Percentiles rank a stretch among this genome's conserved stretches.
phyloP scores from a whole-genome alignment of 1,140 invertebrate species.

The Drosophila burlai region DNA sequence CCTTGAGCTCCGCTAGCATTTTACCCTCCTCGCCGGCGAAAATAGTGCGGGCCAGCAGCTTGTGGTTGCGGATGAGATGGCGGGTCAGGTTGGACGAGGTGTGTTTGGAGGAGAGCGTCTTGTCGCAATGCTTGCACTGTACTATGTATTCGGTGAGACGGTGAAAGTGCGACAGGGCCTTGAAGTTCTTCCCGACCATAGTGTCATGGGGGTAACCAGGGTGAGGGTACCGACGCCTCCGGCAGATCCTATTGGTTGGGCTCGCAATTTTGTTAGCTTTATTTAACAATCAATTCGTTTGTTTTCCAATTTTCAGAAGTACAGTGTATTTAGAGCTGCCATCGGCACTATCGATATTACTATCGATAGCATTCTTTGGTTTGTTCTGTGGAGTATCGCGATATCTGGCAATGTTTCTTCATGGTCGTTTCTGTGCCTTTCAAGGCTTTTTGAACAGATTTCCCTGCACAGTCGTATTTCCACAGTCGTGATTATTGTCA shows the following conservation, averaged over 20 bases:
- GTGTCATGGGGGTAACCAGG: slow-evolving; percentile 19
- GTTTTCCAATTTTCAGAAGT: slow-evolving; percentile 20
- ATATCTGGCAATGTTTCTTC: not conserved
- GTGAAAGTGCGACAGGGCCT: slow-evolving; percentile 70
- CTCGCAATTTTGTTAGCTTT: slow-evolving; percentile 15
- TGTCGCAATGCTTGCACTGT: slow-evolving; percentile 78
- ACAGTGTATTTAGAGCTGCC: slow-evolving; percentile 7
- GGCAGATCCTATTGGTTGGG: not conserved
- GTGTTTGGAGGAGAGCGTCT: slow-evolving; percentile 74
- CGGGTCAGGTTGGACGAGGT: slow-evolving; percentile 74
- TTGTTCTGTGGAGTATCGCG: not conserved
- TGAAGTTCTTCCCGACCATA: slow-evolving; percentile 75
- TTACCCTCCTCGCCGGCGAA: slow-evolving; percentile 70
- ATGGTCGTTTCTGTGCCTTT: no score
- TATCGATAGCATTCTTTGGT: not conserved
- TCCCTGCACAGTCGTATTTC: no score
- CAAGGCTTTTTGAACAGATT: no score
- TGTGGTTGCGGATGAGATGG: slow-evolving; percentile 73
- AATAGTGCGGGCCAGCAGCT: slow-evolving; percentile 59
- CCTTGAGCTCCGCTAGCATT: slow-evolving; percentile 67
- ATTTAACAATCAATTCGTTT: slow-evolving; percentile 11
- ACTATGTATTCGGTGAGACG: slow-evolving; percentile 72
- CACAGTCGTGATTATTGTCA: no score
- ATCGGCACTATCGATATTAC: not conserved
- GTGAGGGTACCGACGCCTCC: slow-evolving; percentile 8